phyloP scores from a whole-genome alignment of 2,113 vertebrate species.

The Ranitomeya variabilis region DNA sequence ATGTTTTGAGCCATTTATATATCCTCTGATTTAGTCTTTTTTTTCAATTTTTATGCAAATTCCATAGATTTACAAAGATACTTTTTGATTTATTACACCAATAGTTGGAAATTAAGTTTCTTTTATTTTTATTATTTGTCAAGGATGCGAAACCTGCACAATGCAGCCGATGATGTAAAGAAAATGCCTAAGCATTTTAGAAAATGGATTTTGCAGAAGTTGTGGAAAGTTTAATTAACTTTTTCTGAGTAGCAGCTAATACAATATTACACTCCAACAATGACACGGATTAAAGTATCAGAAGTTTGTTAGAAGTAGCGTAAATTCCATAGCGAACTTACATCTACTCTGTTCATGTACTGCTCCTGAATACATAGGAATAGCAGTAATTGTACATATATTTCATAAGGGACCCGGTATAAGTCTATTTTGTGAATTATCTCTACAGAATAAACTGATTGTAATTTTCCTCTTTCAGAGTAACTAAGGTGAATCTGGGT shows the following conservation, averaged over 20 bases:
- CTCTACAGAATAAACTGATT: slow-evolving; percentile 79
- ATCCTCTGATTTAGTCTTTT: too few species aligned
- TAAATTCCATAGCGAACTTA: background rate
- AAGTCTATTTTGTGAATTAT: slow-evolving; percentile 84
- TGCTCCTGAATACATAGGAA: slow-evolving; percentile 69
- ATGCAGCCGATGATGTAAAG: background rate
- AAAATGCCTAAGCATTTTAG: background rate
- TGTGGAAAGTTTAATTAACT: background rate
- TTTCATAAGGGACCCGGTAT: slow-evolving; percentile 75
- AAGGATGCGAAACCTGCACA: background rate
- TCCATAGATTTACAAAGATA: too few species aligned
- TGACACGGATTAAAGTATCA: background rate
- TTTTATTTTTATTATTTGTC: background rate
- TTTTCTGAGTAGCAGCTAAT: background rate
- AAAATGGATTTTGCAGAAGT: background rate
- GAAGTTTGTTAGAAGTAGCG: background rate
- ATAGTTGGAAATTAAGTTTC: background rate
- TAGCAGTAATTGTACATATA: slow-evolving; percentile 75
- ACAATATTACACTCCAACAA: background rate
- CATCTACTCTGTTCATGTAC: slow-evolving; percentile 47
- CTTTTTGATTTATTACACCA: too few species aligned
- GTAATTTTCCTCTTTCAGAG: slow-evolving; percentile 72
- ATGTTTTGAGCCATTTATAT: too few species aligned
- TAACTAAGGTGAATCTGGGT: slow-evolving; percentile 77
- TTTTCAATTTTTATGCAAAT: too few species aligned